Evolutionary conservation across 2,113 vertebrate species (phyloP).

Genomic region (Aix galericulata): DNA sequence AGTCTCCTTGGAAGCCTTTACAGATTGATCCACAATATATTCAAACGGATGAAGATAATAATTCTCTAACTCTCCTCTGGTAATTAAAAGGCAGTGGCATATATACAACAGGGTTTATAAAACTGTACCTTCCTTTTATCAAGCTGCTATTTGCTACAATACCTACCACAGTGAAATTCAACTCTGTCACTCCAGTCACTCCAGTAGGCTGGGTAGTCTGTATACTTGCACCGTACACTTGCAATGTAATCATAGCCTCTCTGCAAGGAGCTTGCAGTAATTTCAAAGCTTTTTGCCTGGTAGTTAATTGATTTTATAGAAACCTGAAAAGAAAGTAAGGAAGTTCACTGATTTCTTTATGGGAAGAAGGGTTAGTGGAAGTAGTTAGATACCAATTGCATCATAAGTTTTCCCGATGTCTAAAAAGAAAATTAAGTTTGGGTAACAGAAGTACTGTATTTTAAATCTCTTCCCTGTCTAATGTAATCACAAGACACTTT

Average conservation of each 20-base stretch:
- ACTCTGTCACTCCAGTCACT: slow-evolving; percentile 75
- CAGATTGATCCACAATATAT: neutral
- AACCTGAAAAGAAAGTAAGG: neutral
- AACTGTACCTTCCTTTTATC: neutral
- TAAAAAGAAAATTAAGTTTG: neutral
- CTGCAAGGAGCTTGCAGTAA: slow-evolving; percentile 37
- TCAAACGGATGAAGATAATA: neutral
- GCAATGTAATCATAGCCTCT: slow-evolving; percentile 22
- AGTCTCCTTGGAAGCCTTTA: neutral
- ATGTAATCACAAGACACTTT: neutral
- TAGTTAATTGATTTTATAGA: slow-evolving; percentile 10
- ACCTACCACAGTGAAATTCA: slow-evolving; percentile 69
- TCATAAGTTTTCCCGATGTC: neutral
- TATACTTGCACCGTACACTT: slow-evolving; percentile 33
- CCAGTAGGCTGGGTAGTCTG: slow-evolving; percentile 43
- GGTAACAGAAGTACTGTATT: neutral
- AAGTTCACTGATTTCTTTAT: neutral
- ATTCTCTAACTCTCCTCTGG: neutral
- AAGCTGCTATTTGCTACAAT: neutral
- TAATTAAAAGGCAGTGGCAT: neutral
- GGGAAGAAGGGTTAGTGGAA: neutral
- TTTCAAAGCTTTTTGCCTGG: neutral
- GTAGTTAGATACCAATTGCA: neutral
- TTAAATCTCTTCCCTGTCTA: neutral
- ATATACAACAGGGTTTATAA: neutral